These are phyloP conservation scores for Mimachlamys varia DNA, from an alignment of 2,888 invertebrate species.

Conservation along the genomic window DNA sequence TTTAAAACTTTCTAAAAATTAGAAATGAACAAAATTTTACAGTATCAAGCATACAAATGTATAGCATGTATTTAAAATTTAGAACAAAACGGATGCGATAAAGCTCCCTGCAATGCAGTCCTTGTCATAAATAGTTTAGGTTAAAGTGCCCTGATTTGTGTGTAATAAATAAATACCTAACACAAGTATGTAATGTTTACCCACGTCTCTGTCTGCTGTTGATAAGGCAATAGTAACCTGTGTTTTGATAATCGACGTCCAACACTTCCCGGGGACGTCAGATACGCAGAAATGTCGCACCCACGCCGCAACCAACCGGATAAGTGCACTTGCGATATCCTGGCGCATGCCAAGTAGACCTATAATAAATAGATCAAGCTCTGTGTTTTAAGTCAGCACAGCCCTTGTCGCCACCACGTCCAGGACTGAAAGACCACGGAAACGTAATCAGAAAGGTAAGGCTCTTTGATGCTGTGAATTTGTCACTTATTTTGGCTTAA, in stretches of 20 bases:
- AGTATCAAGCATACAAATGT: too few relatives aligned
- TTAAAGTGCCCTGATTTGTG: too few relatives aligned
- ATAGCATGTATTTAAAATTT: too few relatives aligned
- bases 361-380: background rate
- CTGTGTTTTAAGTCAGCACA: background rate
- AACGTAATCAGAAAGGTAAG: background rate
- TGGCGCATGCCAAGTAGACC: background rate
- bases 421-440: background rate
- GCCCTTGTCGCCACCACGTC: background rate
- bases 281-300: constrained; percentile 1
- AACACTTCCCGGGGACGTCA: background rate
- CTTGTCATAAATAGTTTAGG: too few relatives aligned
- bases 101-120: too few relatives aligned
- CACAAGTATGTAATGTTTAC: background rate
- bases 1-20: too few relatives aligned
- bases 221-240: background rate
- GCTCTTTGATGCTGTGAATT: background rate
- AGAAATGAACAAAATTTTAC: too few relatives aligned
- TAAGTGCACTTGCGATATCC: background rate
- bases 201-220: background rate
- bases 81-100: too few relatives aligned
- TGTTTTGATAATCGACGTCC: background rate
- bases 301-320: background rate
- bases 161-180: background rate
- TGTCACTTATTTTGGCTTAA: background rate